Conservation (phyloP, 2,888 invertebrate species). For the Gibbula magus region DNA sequence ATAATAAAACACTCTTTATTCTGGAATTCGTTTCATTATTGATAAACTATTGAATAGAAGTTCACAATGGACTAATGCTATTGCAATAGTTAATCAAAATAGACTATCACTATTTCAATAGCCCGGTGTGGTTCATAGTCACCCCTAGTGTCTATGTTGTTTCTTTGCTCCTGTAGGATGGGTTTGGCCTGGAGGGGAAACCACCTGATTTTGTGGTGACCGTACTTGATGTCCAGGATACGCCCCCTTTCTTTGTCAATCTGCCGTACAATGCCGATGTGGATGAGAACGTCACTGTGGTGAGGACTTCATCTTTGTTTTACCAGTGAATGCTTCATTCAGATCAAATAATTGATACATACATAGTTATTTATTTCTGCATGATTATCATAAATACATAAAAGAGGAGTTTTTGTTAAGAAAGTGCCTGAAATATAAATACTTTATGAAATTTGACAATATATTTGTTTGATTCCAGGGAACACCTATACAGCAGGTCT, state of each 20-base stretch:
- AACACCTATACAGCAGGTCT: constrained; percentile 82
- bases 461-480: constrained; percentile 71
- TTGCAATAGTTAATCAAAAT: no score
- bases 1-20: no score
- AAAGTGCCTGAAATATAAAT: neutral
- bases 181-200: constrained; percentile 76
- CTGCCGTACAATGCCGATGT: constrained; percentile 91
- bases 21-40: no score
- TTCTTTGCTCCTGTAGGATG: constrained; percentile 72
- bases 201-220: constrained; percentile 89
- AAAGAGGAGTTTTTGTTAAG: no score
- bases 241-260: constrained; percentile 90
- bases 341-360: neutral
- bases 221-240: constrained; percentile 93
- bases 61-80: no score
- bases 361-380: neutral
- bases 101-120: no score
- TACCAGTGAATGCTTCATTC: neutral
- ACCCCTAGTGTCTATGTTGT: neutral
- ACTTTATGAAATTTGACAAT: neutral
- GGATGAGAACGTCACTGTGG: constrained; percentile 83
- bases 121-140: no score
- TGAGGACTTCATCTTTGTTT: constrained; percentile 63
- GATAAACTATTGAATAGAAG: no score
- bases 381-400: no score